Evolutionary conservation across 2,888 invertebrate species (phyloP), one percentile per base, ranked within the genome.

Genomic region (Standfussiana lucernea): DNA sequence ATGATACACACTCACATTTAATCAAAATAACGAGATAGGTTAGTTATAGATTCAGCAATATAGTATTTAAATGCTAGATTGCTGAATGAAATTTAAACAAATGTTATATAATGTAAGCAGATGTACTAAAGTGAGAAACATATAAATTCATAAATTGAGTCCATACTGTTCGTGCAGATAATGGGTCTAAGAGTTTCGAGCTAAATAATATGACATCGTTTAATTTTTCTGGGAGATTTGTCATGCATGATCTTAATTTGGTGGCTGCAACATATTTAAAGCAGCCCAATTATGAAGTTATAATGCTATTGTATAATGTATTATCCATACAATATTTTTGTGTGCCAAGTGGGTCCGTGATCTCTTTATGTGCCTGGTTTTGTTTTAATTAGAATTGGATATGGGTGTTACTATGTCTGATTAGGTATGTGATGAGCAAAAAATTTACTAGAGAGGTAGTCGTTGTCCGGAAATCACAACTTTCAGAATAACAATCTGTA

Each of bases 201-300:
- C 53, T 72, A 80, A 72, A 72, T 70, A 50, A 76, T 72, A 72
- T 75, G 85, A 80, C 61, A 80, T 80, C 24, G 65, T 64, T 62
- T 61, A 68, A 74, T 59, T 84, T 69, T 80, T 67, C 50, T 72
- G 28, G 4, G 81, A 70, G 45, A 80, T 45, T 21, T 42, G 53
- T n/a, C 53, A 71, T 80, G 65, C 65, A 45, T 70, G 68, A 32
- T 70, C 65, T 62, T 62, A 75, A 75, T 74, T 74, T 79, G 15
- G 42, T 35, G 7, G 28, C 40, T 75, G 59, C 50, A 79, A 45
- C 21, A 37, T 18, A 56, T 50, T 42, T 28, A 37, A 64, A 24
- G 45, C 0, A 56, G 28, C 15, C 28, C 15, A 61, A 73, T 70
- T 37, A 73, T 15, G 59, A 28, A 56, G 7, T 65, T 79, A n/a